These are phyloP conservation scores for Anagyrus pseudococci DNA, from an alignment of 2,888 invertebrate species.

Conservation along the genomic window DNA sequence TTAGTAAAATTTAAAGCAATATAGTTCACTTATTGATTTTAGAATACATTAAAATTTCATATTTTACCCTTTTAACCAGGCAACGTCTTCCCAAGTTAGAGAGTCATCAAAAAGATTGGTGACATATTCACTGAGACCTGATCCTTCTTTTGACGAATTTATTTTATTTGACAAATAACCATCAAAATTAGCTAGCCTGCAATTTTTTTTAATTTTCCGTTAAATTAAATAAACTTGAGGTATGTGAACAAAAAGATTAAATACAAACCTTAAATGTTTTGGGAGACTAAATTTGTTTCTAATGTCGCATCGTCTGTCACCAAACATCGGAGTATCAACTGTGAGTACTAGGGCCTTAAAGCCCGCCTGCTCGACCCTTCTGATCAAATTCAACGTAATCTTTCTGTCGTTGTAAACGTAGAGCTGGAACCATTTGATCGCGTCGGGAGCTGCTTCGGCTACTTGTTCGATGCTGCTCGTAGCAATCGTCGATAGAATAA, in stretches of 20 bases:
- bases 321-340: slow-evolving; percentile 88
- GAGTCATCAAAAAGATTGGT: slow-evolving; percentile 79
- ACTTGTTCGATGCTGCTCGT: slow-evolving; percentile 90
- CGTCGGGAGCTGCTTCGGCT: slow-evolving; percentile 76
- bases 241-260: too few species aligned
- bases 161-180: slow-evolving; percentile 64
- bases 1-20: not conserved
- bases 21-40: not conserved
- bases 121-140: slow-evolving; percentile 82
- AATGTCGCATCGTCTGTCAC: slow-evolving; percentile 80
- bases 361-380: slow-evolving; percentile 81
- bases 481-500: slow-evolving; percentile 83
- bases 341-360: slow-evolving; percentile 87
- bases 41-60: slow-evolving; percentile 74
- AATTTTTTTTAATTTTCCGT: not conserved
- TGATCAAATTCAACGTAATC: slow-evolving; percentile 75
- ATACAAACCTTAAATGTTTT: slow-evolving; percentile 72
- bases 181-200: slow-evolving; percentile 82
- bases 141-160: slow-evolving; percentile 65
- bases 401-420: slow-evolving; percentile 85
- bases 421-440: slow-evolving; percentile 88
- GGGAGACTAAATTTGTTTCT: slow-evolving; percentile 86
- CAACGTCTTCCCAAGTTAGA: slow-evolving; percentile 85
- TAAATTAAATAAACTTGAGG: not conserved
- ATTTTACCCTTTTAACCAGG: slow-evolving; percentile 78